Conservation (phyloP, 2,797 vertebrate species). For the Enteromius trimaculatus region DNA sequence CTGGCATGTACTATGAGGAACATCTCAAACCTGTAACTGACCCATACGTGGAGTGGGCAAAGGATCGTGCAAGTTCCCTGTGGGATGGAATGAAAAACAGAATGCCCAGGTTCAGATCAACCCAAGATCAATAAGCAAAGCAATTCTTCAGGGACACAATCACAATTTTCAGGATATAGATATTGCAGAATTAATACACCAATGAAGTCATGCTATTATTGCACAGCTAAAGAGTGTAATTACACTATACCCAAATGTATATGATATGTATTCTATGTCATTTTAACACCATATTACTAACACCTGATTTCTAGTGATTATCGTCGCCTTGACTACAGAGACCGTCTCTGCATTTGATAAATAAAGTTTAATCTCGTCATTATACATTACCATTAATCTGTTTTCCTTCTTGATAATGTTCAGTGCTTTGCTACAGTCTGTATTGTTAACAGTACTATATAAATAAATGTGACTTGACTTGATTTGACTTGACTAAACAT, state of each 20-base stretch:
- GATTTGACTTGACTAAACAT: not conserved
- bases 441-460: no score
- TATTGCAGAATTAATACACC: not conserved
- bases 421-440: no score
- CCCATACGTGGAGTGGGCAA: constrained; percentile 66
- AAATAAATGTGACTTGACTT: no score
- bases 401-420: no score
- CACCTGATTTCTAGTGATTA: no score
- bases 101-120: constrained; percentile 5
- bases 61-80: constrained; percentile 45
- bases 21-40: constrained; percentile 68
- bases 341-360: no score
- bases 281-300: not conserved
- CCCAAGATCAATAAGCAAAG: not conserved
- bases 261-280: not conserved
- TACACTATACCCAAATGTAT: not conserved
- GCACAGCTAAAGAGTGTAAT: not conserved
- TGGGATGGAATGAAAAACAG: constrained; percentile 63
- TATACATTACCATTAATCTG: no score
- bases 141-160: not conserved
- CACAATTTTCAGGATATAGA: not conserved
- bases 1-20: constrained; percentile 71
- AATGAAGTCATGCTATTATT: not conserved
- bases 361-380: no score
- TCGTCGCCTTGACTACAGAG: no score